phyloP scores from a whole-genome alignment of 2,113 vertebrate species.

The Cebus imitator region DNA sequence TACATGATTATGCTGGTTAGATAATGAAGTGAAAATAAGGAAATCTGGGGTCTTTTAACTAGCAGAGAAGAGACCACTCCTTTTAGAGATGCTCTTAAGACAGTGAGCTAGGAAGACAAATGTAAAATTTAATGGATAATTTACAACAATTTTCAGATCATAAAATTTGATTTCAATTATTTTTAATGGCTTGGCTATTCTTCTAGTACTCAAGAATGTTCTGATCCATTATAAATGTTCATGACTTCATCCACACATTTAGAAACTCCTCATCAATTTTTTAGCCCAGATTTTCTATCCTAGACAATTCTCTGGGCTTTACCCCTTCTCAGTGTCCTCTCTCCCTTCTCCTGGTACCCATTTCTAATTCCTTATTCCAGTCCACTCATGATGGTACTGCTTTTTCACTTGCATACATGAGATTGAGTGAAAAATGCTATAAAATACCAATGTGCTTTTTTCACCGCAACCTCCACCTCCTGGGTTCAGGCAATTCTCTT shows the following conservation, averaged over 20 bases:
- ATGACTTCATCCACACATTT: background rate
- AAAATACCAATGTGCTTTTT: background rate
- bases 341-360: no score
- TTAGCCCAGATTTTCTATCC: background rate
- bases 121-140: constrained; percentile 42
- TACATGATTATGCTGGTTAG: background rate
- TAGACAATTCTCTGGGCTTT: background rate
- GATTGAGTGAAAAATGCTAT: background rate
- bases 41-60: background rate
- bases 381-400: background rate
- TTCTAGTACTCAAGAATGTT: constrained; percentile 35
- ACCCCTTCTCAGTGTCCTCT: background rate
- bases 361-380: background rate
- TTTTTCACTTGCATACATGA: background rate
- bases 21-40: constrained; percentile 28
- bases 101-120: constrained; percentile 10
- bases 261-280: background rate
- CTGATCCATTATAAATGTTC: background rate
- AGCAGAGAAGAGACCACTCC: background rate
- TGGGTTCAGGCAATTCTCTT: no score
- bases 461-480: background rate
- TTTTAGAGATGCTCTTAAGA: constrained; percentile 6
- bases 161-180: constrained; percentile 49
- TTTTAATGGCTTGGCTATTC: constrained; percentile 33
- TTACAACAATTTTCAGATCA: constrained; percentile 47